Evolutionary conservation across 64 coral and sea anemone species (phyloP), one percentile per base, ranked within the genome.

Genomic region (Catalaphyllia jardinei): DNA sequence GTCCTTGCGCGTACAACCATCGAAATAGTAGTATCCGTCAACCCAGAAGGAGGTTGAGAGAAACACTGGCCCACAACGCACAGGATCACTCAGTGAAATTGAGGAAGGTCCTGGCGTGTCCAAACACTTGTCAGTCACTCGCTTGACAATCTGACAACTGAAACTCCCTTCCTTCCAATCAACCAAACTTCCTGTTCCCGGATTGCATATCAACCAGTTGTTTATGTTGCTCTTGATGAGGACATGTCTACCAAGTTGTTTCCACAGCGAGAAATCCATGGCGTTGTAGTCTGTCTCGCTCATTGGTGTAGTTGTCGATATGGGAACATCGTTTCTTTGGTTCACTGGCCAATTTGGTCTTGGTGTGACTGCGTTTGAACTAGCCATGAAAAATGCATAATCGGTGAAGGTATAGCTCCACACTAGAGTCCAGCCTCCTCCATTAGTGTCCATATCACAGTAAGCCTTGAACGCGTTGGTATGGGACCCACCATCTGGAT

Each of bases 141-240:
- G 20, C 29, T 79, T 57, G 25, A 79, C 11, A 7, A 79, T 22
- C 49, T 54, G 49, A 22, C 93, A 94, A 54, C 35, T 77, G 55
- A 95, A 16, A 8, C 30, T 71, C 15, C 89, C 94, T 24, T 60
- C 31, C 24, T 86, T 73, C 94, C 90, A 96, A 67, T 79, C 51
- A 15, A 89, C 86, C 30, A 96, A 49, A 78, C 84, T 88, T 9
- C 94, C 94, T 11, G 62, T 86, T 78, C 90, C 87, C 18, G 79
- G 76, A 52, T 38, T 18, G 61, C 94, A 96, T 3, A 87, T 49
- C 62, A 96, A 57, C 94, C 94, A 96, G 52, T 96, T 89, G 74
- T 79, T 86, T 17, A 79, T 46, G 35, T 88, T 96, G 3, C 86
- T 86, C 54, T 96, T 92, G 24, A 96, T 81, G 71, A 96, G 52